Conservation (phyloP, 2,113 vertebrate species). For the Cyphomyrus discorhynchus region DNA sequence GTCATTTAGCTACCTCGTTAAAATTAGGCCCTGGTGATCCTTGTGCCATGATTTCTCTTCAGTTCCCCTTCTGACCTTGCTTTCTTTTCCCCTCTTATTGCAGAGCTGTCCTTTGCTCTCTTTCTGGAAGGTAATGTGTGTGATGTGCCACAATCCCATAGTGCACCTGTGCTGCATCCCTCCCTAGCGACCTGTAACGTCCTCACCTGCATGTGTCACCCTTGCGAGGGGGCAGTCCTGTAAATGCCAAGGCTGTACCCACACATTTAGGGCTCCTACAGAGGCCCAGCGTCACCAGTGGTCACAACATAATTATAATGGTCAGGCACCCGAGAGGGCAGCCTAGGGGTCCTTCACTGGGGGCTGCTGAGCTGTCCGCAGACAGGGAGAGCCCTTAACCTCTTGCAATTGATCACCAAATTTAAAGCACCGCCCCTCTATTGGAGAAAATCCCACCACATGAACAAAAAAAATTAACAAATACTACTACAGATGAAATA, state of each 20-base stretch:
- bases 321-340: background rate
- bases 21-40: background rate
- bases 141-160: conserved; percentile 6
- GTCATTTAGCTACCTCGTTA: background rate
- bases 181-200: background rate
- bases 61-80: background rate
- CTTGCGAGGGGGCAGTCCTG: background rate
- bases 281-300: background rate
- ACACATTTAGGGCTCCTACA: background rate
- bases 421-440: background rate
- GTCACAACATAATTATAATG: background rate
- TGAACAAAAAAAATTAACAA: background rate
- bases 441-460: background rate
- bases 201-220: background rate
- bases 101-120: conserved; percentile 30
- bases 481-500: background rate
- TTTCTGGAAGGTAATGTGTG: conserved; percentile 28
- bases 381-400: background rate
- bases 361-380: background rate
- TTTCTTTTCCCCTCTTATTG: conserved; percentile 8
- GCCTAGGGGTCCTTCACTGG: background rate
- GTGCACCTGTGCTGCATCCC: conserved; percentile 2
- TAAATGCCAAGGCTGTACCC: background rate
- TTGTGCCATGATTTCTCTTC: background rate
- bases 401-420: background rate